Percentiles rank a stretch among this genome's conserved stretches.
Conservation (phyloP, 2,797 vertebrate species). For the Hydrocynus forskahlii region DNA sequence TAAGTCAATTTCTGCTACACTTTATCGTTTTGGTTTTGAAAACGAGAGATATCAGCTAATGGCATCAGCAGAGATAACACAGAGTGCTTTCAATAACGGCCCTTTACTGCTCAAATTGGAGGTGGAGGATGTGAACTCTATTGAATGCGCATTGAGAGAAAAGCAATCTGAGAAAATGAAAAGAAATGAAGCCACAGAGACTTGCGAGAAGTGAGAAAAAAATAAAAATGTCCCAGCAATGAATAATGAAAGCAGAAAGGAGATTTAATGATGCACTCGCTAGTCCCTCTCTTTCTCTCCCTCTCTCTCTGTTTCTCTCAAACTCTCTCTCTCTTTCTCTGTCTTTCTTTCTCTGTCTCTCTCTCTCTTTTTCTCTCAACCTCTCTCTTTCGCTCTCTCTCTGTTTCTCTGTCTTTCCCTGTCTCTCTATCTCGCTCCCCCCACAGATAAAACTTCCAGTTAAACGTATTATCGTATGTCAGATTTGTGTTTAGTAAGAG, state of each 20-base stretch:
- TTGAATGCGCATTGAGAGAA: slow-evolving; percentile 31
- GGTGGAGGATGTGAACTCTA: slow-evolving; percentile 14
- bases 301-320: too few relatives aligned
- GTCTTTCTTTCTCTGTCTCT: too few relatives aligned
- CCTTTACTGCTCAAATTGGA: slow-evolving; percentile 30
- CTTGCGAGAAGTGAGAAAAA: slow-evolving; percentile 26
- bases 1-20: slow-evolving; percentile 3
- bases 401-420: too few relatives aligned
- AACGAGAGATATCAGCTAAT: slow-evolving; percentile 30
- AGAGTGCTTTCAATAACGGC: slow-evolving; percentile 36
- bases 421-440: background rate
- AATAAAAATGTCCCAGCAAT: slow-evolving; percentile 39
- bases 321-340: too few relatives aligned
- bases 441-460: slow-evolving; percentile 13
- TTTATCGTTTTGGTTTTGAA: slow-evolving; percentile 27
- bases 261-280: slow-evolving; percentile 52
- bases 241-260: slow-evolving; percentile 62
- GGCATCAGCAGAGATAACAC: slow-evolving; percentile 21
- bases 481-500: slow-evolving; percentile 33
- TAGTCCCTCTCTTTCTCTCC: background rate
- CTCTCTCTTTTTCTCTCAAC: too few relatives aligned
- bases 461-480: slow-evolving; percentile 7
- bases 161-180: slow-evolving; percentile 39
- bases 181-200: slow-evolving; percentile 42
- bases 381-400: too few relatives aligned